phyloP scores from a whole-genome alignment of 2,888 invertebrate genomes.

The Polyploca ridens region DNA sequence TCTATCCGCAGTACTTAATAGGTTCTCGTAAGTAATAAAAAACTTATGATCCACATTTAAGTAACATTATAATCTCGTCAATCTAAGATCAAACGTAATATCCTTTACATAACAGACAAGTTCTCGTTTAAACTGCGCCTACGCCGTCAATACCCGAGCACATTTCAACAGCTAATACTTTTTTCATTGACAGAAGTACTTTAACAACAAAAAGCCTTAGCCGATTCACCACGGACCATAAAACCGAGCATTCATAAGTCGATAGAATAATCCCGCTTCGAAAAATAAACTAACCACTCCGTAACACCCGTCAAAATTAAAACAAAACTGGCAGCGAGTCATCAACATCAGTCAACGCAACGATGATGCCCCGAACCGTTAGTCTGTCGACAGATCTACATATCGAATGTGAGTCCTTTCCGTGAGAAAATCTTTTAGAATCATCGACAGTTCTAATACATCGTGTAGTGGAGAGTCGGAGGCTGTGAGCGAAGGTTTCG shows the following conservation, averaged over 20 bases:
- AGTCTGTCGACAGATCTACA: slow-evolving; percentile 60
- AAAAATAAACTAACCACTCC: slow-evolving; percentile 60
- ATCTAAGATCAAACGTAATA: slow-evolving; percentile 12
- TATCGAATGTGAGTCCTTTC: slow-evolving; percentile 66
- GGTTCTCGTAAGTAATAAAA: slow-evolving; percentile 1
- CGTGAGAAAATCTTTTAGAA: slow-evolving; percentile 75
- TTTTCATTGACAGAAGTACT: slow-evolving; percentile 61
- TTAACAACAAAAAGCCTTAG: slow-evolving; percentile 61
- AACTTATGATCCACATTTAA: slow-evolving; percentile 6
- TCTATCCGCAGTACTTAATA: neutral
- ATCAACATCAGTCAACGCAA: slow-evolving; percentile 73
- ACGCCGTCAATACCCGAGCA: slow-evolving; percentile 15
- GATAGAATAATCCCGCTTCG: slow-evolving; percentile 71
- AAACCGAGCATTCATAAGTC: slow-evolving; percentile 65
- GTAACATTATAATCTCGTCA: slow-evolving; percentile 13
- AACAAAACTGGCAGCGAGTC: slow-evolving; percentile 66
- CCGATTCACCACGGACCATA: slow-evolving; percentile 69
- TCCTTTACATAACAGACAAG: slow-evolving; percentile 14
- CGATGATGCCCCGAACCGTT: slow-evolving; percentile 60
- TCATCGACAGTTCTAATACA: slow-evolving; percentile 68
- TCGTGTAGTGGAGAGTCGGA: slow-evolving; percentile 63
- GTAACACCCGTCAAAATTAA: slow-evolving; percentile 66
- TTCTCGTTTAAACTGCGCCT: slow-evolving; percentile 11
- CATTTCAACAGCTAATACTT: slow-evolving; percentile 41
- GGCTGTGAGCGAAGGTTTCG: slow-evolving; percentile 75